These are phyloP conservation scores for Panulirus ornatus DNA, from an alignment of 1,140 invertebrate species.

Conservation along the genomic window DNA sequence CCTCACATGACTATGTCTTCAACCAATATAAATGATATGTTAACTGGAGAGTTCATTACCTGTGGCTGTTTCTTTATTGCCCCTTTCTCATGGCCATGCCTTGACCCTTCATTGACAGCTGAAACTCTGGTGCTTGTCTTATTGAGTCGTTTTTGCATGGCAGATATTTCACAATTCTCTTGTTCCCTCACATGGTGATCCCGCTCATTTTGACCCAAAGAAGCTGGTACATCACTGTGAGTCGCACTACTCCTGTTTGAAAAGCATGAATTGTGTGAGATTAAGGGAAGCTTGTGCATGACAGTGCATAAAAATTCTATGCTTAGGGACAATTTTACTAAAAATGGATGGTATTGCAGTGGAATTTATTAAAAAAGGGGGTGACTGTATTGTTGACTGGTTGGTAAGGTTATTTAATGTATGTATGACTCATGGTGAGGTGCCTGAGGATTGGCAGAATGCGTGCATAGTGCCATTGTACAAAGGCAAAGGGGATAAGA, in stretches of 20 bases:
- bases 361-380: background rate
- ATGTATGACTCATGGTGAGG: background rate
- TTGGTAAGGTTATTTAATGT: background rate
- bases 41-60: background rate
- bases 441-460: too few species aligned
- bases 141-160: conserved; percentile 65
- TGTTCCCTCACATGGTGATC: conserved; percentile 25
- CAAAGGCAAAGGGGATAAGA: too few species aligned
- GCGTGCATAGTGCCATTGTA: too few species aligned
- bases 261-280: background rate
- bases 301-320: background rate
- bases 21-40: too few species aligned
- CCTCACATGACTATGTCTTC: too few species aligned
- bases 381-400: too few species aligned
- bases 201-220: conserved; percentile 11
- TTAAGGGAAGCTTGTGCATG: background rate
- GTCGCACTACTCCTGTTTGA: conserved; percentile 19
- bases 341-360: background rate
- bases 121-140: conserved; percentile 55
- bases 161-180: conserved; percentile 65
- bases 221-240: conserved; percentile 12
- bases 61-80: conserved; percentile 69
- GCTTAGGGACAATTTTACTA: background rate
- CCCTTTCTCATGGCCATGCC: conserved; percentile 63
- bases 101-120: conserved; percentile 59